Conservation (phyloP, 35 echinoderm and acorn worm species). For the Patiria miniata region DNA sequence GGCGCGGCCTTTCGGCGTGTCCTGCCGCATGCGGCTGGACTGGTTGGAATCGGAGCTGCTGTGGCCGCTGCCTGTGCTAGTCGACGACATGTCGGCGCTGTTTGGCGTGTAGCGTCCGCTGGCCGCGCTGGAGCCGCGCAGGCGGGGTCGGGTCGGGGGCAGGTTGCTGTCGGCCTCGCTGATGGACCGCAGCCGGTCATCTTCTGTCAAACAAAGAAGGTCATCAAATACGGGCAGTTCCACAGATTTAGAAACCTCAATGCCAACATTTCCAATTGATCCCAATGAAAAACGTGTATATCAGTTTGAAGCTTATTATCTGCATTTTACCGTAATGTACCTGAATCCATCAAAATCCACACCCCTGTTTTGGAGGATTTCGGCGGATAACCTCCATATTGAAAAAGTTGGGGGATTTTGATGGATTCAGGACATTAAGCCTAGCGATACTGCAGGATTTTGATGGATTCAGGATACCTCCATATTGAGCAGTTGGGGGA, state of each 20-base stretch:
- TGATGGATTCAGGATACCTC: too few relatives aligned
- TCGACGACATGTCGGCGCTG: constrained; percentile 62
- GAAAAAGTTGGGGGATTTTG: too few relatives aligned
- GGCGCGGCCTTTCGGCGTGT: constrained; percentile 56
- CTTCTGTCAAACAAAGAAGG: constrained; percentile 16
- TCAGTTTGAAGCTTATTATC: too few relatives aligned
- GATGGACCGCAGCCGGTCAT: constrained; percentile 30
- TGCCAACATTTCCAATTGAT: not conserved
- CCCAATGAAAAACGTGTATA: too few relatives aligned
- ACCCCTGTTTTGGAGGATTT: too few relatives aligned
- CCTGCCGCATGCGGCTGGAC: constrained; percentile 61
- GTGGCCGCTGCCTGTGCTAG: constrained; percentile 53
- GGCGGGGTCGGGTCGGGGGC: constrained; percentile 28
- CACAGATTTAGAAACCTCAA: not conserved
- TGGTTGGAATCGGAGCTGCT: constrained; percentile 29
- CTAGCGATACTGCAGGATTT: too few relatives aligned
- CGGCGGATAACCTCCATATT: too few relatives aligned
- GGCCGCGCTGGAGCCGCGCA: constrained; percentile 61
- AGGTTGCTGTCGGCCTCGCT: constrained; percentile 51
- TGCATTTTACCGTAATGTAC: too few relatives aligned
- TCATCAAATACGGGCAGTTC: too few relatives aligned
- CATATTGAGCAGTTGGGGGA: too few relatives aligned
- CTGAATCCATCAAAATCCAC: too few relatives aligned
- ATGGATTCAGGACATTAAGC: too few relatives aligned
- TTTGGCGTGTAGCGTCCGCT: constrained; percentile 61